Conservation (phyloP, 1,140 invertebrate species). For the Habropoda laboriosa region DNA sequence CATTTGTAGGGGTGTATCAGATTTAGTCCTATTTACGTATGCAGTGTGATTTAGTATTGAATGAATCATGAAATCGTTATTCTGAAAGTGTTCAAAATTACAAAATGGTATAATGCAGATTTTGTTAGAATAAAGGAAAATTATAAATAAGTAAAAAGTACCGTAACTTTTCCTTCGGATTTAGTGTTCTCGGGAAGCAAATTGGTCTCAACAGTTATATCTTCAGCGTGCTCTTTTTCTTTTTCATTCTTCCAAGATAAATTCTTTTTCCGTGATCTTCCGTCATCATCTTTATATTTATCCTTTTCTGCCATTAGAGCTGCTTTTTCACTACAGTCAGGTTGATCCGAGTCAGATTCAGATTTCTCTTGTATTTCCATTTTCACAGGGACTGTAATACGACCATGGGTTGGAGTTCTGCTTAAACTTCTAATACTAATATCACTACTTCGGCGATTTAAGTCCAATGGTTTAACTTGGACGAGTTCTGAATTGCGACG, state of each 20-base stretch:
- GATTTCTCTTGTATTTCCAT: conserved; percentile 72
- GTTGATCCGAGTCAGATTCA: conserved; percentile 77
- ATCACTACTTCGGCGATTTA: conserved; percentile 75
- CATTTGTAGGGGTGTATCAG: conserved; percentile 75
- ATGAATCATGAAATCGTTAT: conserved; percentile 80
- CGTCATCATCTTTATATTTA: conserved; percentile 67
- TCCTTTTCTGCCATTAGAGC: conserved; percentile 73
- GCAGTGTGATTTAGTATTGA: conserved; percentile 85
- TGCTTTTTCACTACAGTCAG: conserved; percentile 76
- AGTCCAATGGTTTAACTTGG: conserved; percentile 71
- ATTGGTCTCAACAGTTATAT: conserved; percentile 78
- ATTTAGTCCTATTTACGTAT: conserved; percentile 83
- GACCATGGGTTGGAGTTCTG: conserved; percentile 73
- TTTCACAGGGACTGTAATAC: conserved; percentile 66
- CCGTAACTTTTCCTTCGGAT: conserved; percentile 65
- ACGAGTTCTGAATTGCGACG: conserved; percentile 72
- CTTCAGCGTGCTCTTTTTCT: conserved; percentile 72
- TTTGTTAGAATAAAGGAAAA: not conserved
- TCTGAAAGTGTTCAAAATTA: conserved; percentile 45
- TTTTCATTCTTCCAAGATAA: conserved; percentile 76
- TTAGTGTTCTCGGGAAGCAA: conserved; percentile 71
- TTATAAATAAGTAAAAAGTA: conserved; percentile 14
- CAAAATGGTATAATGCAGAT: not conserved
- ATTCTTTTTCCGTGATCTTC: conserved; percentile 74
- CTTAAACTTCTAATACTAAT: conserved; percentile 75